Percentiles rank a stretch among this genome's conserved stretches.
Conservation (phyloP, 2,797 vertebrate genomes). For the Microcaecilia unicolor region DNA sequence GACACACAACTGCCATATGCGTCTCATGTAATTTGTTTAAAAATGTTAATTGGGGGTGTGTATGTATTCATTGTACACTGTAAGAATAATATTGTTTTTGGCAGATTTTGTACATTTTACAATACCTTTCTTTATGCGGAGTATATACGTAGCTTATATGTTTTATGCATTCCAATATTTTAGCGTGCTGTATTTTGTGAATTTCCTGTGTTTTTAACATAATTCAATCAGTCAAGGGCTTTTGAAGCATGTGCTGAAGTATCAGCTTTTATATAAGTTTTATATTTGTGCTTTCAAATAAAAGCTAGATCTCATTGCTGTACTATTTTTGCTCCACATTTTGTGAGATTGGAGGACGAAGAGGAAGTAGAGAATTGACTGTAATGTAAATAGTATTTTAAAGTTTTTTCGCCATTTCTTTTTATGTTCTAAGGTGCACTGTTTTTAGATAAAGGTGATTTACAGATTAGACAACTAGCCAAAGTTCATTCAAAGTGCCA, state of each 20-base stretch:
- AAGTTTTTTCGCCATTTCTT: too few species aligned
- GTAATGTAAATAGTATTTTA: too few species aligned
- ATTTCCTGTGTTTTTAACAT: conserved; percentile 46
- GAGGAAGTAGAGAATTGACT: too few species aligned
- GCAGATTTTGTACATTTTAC: conserved; percentile 58
- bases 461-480: too few species aligned
- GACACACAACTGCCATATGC: conserved; percentile 41
- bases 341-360: too few species aligned
- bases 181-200: conserved; percentile 60
- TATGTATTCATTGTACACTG: conserved; percentile 49
- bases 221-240: conserved; percentile 52
- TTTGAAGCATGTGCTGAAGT: conserved; percentile 59
- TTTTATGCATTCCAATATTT: conserved; percentile 60
- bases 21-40: conserved; percentile 31
- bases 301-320: conserved; percentile 55
- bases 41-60: conserved; percentile 49
- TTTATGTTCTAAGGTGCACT: too few species aligned
- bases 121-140: conserved; percentile 42
- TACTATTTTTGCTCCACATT: conserved; percentile 61
- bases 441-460: too few species aligned
- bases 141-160: conserved; percentile 51
- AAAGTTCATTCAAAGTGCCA: too few species aligned
- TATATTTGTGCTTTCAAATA: conserved; percentile 60
- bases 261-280: conserved; percentile 73
- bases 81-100: conserved; percentile 46